Percentiles rank a stretch among this genome's conserved stretches.
phyloP scores from a whole-genome alignment of 2,797 vertebrate genomes.

The Thripadectes ignobilis region DNA sequence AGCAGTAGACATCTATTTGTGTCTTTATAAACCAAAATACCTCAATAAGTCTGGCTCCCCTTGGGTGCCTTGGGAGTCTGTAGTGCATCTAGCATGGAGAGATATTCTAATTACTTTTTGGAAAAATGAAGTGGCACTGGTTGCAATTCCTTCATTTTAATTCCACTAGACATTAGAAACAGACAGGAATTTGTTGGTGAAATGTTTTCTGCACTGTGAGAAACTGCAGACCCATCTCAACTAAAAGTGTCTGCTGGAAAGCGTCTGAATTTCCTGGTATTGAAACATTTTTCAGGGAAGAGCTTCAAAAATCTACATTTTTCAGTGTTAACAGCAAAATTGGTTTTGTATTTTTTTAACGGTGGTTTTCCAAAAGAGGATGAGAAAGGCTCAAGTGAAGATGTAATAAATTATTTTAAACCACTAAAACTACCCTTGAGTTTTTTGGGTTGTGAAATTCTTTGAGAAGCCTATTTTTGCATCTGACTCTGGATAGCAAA shows the following conservation, averaged over 20 bases:
- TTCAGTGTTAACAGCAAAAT: background rate
- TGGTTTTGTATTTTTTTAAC: background rate
- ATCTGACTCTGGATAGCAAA: background rate
- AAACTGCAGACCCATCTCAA: background rate
- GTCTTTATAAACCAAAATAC: background rate
- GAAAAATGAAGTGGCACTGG: background rate
- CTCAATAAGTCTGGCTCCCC: background rate
- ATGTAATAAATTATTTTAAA: background rate
- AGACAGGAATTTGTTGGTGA: background rate
- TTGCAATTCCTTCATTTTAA: slow-evolving; percentile 2
- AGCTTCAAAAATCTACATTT: background rate
- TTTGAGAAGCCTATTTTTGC: background rate
- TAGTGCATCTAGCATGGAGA: background rate
- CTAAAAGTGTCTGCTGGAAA: background rate
- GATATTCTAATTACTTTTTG: background rate
- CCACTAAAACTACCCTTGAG: background rate
- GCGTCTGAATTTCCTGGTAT: background rate
- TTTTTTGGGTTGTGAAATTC: background rate
- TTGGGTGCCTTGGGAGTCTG: slow-evolving; percentile 80
- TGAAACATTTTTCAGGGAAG: background rate
- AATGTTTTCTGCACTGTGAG: slow-evolving; percentile 5
- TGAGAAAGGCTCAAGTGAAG: background rate
- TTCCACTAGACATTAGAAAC: background rate
- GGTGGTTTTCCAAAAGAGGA: background rate
- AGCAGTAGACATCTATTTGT: background rate